phyloP scores from a whole-genome alignment of 37 sponge, comb jelly and placozoan genomes.

The Eunapius fragilis region DNA sequence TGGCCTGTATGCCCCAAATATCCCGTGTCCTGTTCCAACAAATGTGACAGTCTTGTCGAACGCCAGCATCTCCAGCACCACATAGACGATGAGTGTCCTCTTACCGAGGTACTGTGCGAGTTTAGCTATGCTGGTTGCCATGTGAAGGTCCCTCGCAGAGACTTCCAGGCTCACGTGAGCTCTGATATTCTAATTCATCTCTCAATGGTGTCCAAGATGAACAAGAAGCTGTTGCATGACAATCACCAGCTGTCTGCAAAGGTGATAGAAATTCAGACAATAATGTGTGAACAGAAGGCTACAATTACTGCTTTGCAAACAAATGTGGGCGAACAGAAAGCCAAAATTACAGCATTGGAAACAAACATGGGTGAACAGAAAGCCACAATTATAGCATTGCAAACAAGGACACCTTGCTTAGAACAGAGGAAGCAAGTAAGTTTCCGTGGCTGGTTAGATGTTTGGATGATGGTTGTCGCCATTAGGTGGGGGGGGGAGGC shows the following conservation, averaged over 20 bases:
- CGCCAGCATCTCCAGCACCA: constrained; percentile 19
- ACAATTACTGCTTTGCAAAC: no score
- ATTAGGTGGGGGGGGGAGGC: neutral
- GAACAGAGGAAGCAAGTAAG: neutral
- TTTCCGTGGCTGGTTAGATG: neutral
- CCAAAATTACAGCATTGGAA: no score
- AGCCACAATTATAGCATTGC: no score
- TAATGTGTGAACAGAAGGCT: no score
- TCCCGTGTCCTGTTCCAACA: constrained; percentile 12
- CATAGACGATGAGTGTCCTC: constrained; percentile 8
- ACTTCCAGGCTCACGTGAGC: constrained; percentile 11
- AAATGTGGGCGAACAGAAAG: no score
- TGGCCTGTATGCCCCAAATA: neutral
- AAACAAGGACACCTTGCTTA: constrained; percentile 86
- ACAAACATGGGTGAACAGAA: no score
- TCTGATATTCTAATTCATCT: neutral
- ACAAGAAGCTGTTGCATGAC: neutral
- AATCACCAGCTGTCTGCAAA: neutral
- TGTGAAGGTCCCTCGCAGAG: constrained; percentile 14
- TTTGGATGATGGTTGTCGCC: neutral
- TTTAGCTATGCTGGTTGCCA: constrained; percentile 29
- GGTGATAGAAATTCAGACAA: neutral
- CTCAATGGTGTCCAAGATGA: neutral
- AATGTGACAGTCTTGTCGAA: constrained; percentile 1
- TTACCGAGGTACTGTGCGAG: neutral